Evolutionary conservation across 2,888 invertebrate species (phyloP).

Genomic region (Atethmia centrago): DNA sequence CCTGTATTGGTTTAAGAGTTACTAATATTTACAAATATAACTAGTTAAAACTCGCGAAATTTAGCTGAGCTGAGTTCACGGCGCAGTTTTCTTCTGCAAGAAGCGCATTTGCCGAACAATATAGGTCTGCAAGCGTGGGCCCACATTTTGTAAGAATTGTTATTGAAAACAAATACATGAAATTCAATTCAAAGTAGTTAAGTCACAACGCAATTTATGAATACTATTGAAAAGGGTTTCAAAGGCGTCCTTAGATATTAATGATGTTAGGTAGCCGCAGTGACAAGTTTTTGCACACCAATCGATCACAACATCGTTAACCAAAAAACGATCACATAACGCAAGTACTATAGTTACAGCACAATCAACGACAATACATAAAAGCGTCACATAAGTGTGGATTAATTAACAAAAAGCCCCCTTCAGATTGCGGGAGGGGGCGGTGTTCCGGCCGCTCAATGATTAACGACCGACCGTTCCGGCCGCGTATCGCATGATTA

Average conservation of each 20-base stretch:
- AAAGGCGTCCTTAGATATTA: too few species aligned
- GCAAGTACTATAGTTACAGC: slow-evolving; percentile 39
- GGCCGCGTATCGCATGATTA: slow-evolving; percentile 87
- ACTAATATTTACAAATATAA: too few species aligned
- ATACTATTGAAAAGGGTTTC: too few species aligned
- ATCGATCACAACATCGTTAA: slow-evolving; percentile 41
- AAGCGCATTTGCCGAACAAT: background rate
- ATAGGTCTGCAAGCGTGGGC: too few species aligned
- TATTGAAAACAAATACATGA: too few species aligned
- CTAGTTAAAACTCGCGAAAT: background rate
- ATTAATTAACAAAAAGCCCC: slow-evolving; percentile 89
- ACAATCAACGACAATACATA: slow-evolving; percentile 69
- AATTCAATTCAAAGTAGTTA: too few species aligned
- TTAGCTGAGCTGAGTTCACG: background rate
- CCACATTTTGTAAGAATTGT: too few species aligned
- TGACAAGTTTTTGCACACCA: slow-evolving; percentile 11
- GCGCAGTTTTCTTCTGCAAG: too few species aligned
- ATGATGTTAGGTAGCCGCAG: too few species aligned
- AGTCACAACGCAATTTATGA: too few species aligned
- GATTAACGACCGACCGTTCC: slow-evolving; percentile 87
- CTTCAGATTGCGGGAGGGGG: slow-evolving; percentile 73
- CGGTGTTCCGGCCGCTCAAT: slow-evolving; percentile 83
- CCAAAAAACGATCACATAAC: slow-evolving; percentile 45
- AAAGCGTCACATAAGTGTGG: slow-evolving; percentile 76
- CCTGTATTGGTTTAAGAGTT: background rate